Evolutionary conservation across 2,797 vertebrate genomes (phyloP).

Genomic region (Danio jaintianensis): DNA sequence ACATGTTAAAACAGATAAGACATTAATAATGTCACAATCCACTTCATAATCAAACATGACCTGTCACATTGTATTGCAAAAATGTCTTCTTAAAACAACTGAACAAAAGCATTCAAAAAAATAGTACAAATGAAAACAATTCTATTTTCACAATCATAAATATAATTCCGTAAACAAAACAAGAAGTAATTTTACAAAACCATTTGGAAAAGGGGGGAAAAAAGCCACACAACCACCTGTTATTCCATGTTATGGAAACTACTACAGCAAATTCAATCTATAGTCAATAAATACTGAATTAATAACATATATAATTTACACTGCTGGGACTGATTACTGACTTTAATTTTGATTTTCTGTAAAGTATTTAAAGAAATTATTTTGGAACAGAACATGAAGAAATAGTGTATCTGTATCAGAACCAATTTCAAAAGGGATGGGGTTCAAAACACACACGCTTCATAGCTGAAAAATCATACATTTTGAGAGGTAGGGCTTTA

Average conservation of each 20-base stretch:
- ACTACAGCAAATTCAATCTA: slow-evolving; percentile 18
- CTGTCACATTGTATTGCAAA: slow-evolving; percentile 18
- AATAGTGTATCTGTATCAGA: slow-evolving; percentile 31
- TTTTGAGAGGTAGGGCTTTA: neutral
- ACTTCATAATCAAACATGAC: slow-evolving; percentile 34
- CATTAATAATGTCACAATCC: slow-evolving; percentile 13
- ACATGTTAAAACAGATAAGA: neutral
- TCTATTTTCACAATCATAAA: slow-evolving; percentile 42
- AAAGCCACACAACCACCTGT: slow-evolving; percentile 3
- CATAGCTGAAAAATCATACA: neutral
- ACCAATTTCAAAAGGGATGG: neutral
- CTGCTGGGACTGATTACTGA: neutral
- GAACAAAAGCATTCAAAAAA: slow-evolving; percentile 71
- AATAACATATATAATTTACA: slow-evolving; percentile 55
- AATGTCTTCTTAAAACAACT: slow-evolving; percentile 60
- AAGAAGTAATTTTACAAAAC: slow-evolving; percentile 23
- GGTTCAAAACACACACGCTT: neutral
- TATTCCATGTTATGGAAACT: slow-evolving; percentile 21
- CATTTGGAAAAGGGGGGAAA: neutral
- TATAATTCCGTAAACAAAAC: slow-evolving; percentile 20
- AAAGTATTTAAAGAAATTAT: neutral
- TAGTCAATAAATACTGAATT: slow-evolving; percentile 61
- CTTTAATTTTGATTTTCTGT: slow-evolving; percentile 6
- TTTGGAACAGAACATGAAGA: slow-evolving; percentile 5
- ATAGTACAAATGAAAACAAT: slow-evolving; percentile 18